Evolutionary conservation across 35 echinoderm and acorn worm genomes (phyloP), one percentile per base, ranked within the genome.

Genomic region (Acanthaster planci): DNA sequence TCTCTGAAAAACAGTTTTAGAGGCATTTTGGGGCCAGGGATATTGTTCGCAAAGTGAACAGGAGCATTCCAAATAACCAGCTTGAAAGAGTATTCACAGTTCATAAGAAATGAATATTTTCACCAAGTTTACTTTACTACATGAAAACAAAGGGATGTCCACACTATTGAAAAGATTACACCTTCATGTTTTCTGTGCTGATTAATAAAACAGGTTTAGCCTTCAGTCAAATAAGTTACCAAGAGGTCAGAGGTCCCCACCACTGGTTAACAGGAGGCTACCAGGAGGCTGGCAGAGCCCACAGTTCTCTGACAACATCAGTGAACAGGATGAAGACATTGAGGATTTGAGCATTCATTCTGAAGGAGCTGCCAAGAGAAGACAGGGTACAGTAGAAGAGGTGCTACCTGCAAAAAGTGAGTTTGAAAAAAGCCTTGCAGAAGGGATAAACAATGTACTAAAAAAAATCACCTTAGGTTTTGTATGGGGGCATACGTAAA

Each of bases 241-340:
- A 18, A 23, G 9, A 38, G 81, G 81, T 83, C 81, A 83, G 30
- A 83, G 54, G 81, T 59, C 81, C 29, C 40, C 79, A 32, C 53
- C 29, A 34, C 79, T 52, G 27, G 29, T 32, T 38, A 57, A 27
- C 9, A 60, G 81, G 52, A 37, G 23, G 64, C 14, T 72, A 72
- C 18, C 52, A 38, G 30, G 52, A 60, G 38, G 38, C 53, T 37
- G 81, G 81, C 52, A 59, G 81, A 83, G 81, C 56, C 81, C 81
- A 39, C 26, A 14, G 26, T 57, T 37, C 29, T 83, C 81, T 0
- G 81, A 83, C 27, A 53, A 51, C 29, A 59, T 83, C 53, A 83
- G 51, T 57, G 54, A 60, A 36, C 30, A 34, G 18, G 54, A 60
- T 14, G 79, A 50, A 17, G 81, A 83, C 10, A 57, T 72, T 2